phyloP scores from a whole-genome alignment of 30 jellyfish, hydroid and myxozoan genomes.

The Catostylus mosaicus region DNA sequence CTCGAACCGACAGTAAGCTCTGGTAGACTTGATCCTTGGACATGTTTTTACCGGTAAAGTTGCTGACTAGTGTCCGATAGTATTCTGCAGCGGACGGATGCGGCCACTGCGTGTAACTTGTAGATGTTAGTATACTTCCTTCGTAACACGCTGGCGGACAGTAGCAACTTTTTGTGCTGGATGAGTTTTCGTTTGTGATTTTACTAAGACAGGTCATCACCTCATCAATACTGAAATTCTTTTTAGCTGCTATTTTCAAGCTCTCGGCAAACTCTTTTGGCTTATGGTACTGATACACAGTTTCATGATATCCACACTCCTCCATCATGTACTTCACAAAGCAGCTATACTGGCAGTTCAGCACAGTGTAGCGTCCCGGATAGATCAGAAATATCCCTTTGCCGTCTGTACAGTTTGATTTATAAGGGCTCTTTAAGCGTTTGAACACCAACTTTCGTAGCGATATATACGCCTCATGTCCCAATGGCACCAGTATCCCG shows the following conservation, averaged over 20 bases:
- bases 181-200: neutral
- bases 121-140: conserved; percentile 12
- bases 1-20: conserved; percentile 17
- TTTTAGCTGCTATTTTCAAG: neutral
- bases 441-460: conserved; percentile 9
- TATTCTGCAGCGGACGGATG: conserved; percentile 22
- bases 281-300: conserved; percentile 28
- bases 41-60: conserved; percentile 35
- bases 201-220: neutral
- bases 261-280: conserved; percentile 54
- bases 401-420: conserved; percentile 49
- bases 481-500: conserved; percentile 31
- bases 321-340: conserved; percentile 19
- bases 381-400: conserved; percentile 29
- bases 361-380: conserved; percentile 38
- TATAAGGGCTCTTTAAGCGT: conserved; percentile 39
- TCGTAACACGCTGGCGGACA: conserved; percentile 41
- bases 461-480: conserved; percentile 23
- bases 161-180: neutral
- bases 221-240: neutral
- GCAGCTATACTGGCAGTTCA: conserved; percentile 56
- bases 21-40: conserved; percentile 12
- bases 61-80: conserved; percentile 20
- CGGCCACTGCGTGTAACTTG: conserved; percentile 47
- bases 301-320: conserved; percentile 23